Evolutionary conservation across 1,140 invertebrate genomes (phyloP).

Genomic region (Rhagoletis zephyria): DNA sequence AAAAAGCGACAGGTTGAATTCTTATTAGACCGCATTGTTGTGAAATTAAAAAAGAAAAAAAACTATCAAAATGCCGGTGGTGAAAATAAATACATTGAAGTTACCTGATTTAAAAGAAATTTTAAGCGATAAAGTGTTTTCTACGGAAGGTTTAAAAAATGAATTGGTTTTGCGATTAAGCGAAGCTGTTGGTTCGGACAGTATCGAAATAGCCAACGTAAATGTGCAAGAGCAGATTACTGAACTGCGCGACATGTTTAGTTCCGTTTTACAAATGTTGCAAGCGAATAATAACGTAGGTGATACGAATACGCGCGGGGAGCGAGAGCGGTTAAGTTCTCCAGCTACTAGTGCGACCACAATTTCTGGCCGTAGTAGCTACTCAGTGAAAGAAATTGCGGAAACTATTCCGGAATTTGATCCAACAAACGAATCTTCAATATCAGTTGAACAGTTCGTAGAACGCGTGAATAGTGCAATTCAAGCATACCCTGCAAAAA

Average conservation of each 20-base stretch:
- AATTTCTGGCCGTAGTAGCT: not conserved
- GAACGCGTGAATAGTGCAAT: slow-evolving; percentile 49
- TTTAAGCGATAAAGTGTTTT: not conserved
- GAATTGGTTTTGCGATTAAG: not conserved
- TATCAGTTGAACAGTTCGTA: slow-evolving; percentile 55
- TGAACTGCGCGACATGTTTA: too few relatives aligned
- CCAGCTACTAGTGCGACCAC: not conserved
- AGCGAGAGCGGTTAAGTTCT: not conserved
- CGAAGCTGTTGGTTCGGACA: too few relatives aligned
- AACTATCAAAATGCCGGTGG: not conserved
- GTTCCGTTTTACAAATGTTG: too few relatives aligned
- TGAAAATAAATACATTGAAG: not conserved
- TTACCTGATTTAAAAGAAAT: not conserved
- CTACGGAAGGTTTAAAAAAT: not conserved
- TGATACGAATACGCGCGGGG: too few relatives aligned
- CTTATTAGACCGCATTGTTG: not conserved
- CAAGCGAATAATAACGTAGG: too few relatives aligned
- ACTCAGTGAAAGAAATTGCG: slow-evolving; percentile 54
- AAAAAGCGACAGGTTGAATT: not conserved
- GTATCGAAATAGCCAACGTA: too few relatives aligned
- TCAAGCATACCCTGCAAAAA: too few relatives aligned
- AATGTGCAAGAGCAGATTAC: too few relatives aligned
- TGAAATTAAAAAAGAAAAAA: not conserved
- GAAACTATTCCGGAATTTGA: slow-evolving; percentile 48
- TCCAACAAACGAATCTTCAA: not conserved